Evolutionary conservation across 2,888 invertebrate genomes (phyloP).

Genomic region (Phlogophora meticulosa): DNA sequence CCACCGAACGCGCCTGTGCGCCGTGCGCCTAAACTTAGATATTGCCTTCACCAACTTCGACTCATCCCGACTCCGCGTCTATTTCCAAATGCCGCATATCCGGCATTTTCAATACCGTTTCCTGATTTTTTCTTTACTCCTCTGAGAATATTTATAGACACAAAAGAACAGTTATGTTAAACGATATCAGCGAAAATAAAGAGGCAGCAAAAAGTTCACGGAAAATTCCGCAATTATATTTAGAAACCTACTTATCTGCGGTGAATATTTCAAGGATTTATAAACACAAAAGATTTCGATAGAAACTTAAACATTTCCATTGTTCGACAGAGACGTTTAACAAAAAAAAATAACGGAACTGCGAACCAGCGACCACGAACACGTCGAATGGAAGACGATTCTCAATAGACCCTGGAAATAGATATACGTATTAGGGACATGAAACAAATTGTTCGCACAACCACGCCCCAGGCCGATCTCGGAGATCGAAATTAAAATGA

Average conservation of each 20-base stretch:
- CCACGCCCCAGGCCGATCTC: slow-evolving; percentile 89
- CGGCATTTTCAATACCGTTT: slow-evolving; percentile 61
- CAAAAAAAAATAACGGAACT: slow-evolving; percentile 49
- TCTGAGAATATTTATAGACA: slow-evolving; percentile 26
- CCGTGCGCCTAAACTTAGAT: slow-evolving; percentile 84
- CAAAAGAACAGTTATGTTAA: slow-evolving; percentile 45
- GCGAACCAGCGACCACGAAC: slow-evolving; percentile 40
- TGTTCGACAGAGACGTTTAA: slow-evolving; percentile 21
- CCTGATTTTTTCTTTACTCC: slow-evolving; percentile 50
- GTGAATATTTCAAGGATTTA: slow-evolving; percentile 43
- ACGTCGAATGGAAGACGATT: slow-evolving; percentile 47
- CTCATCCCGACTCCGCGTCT: slow-evolving; percentile 80
- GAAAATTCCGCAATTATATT: slow-evolving; percentile 44
- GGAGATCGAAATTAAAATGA: slow-evolving; percentile 90
- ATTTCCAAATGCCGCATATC: slow-evolving; percentile 74
- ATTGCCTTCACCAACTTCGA: slow-evolving; percentile 88
- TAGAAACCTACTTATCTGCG: slow-evolving; percentile 36
- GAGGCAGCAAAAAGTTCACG: slow-evolving; percentile 25
- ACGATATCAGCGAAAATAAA: slow-evolving; percentile 22
- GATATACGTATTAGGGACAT: slow-evolving; percentile 82
- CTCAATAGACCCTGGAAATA: slow-evolving; percentile 59
- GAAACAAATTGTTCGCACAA: slow-evolving; percentile 88
- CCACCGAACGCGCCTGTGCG: slow-evolving; percentile 61
- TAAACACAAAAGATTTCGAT: slow-evolving; percentile 47
- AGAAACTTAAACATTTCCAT: slow-evolving; percentile 37